phyloP scores from a whole-genome alignment of 2,113 vertebrate genomes.

The Protobothrops flavoviridis region DNA sequence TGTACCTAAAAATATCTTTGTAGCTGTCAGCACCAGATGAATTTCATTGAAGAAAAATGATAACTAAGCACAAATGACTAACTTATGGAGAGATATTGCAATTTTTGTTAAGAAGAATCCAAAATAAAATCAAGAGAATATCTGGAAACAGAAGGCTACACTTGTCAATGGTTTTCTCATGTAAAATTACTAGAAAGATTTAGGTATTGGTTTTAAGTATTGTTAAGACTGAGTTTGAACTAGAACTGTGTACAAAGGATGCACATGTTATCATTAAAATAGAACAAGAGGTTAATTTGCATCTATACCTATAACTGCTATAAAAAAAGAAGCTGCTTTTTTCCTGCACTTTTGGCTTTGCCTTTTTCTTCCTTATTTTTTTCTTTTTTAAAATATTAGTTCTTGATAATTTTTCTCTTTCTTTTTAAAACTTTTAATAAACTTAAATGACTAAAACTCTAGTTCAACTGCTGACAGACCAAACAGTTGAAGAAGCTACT shows the following conservation, averaged over 20 bases:
- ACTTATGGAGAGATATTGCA: not conserved
- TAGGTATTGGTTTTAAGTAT: not conserved
- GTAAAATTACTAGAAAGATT: not conserved
- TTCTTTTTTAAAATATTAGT: not conserved
- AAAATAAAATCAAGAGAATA: not conserved
- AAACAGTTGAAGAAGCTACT: not conserved
- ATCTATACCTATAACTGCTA: not conserved
- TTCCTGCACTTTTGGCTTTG: not conserved
- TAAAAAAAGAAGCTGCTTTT: not conserved
- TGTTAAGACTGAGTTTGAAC: not conserved
- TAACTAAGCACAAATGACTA: not conserved
- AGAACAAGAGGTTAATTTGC: not conserved
- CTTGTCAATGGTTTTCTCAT: not conserved
- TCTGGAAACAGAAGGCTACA: not conserved
- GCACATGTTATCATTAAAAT: not conserved
- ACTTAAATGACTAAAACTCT: not conserved
- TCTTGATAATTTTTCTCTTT: not conserved
- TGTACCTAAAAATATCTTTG: not conserved
- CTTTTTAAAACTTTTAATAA: not conserved
- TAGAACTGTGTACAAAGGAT: not conserved
- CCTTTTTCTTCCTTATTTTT: not conserved
- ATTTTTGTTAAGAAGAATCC: not conserved
- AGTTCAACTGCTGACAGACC: not conserved
- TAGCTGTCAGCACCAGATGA: not conserved
- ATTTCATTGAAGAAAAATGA: not conserved